Percentiles rank a stretch among this genome's conserved stretches.
Evolutionary conservation across 2,113 vertebrate species (phyloP).

Genomic region (Ailuropoda melanoleuca): DNA sequence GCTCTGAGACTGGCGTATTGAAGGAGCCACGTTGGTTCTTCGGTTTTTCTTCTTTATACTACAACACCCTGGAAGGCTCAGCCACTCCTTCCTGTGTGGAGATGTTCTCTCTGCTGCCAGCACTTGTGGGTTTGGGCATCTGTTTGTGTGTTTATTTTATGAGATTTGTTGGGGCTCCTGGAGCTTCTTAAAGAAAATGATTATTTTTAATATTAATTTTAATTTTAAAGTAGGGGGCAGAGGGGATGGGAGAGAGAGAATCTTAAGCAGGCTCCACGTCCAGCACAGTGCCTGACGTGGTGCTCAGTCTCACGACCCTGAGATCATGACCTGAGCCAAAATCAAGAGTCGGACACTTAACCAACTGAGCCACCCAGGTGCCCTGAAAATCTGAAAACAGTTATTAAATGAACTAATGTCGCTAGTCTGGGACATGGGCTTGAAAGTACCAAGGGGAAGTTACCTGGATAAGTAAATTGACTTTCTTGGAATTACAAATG

Average conservation of each 20-base stretch:
- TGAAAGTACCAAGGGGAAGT: neutral
- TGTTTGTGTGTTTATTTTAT: neutral
- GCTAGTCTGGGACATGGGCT: neutral
- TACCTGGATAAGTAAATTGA: neutral
- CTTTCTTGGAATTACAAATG: neutral
- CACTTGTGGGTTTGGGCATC: neutral
- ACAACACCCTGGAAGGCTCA: neutral
- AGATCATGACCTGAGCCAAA: neutral
- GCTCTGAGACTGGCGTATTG: neutral
- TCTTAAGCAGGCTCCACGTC: neutral
- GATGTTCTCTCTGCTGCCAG: neutral
- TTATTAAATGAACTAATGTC: neutral
- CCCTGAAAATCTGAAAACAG: neutral
- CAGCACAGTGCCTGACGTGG: neutral
- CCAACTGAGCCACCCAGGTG: neutral
- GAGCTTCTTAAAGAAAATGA: neutral
- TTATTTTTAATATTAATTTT: neutral
- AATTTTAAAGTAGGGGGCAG: neutral
- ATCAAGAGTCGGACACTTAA: neutral
- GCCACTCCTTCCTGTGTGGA: neutral
- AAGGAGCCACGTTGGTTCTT: fast-evolving
- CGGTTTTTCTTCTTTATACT: neutral
- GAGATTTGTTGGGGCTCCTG: neutral
- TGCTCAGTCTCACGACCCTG: neutral
- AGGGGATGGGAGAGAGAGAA: neutral